Percentiles rank a stretch among this genome's conserved stretches.
These are phyloP conservation scores for Coreoperca whiteheadi DNA, from an alignment of 2,113 vertebrate genomes.

Conservation along the genomic window DNA sequence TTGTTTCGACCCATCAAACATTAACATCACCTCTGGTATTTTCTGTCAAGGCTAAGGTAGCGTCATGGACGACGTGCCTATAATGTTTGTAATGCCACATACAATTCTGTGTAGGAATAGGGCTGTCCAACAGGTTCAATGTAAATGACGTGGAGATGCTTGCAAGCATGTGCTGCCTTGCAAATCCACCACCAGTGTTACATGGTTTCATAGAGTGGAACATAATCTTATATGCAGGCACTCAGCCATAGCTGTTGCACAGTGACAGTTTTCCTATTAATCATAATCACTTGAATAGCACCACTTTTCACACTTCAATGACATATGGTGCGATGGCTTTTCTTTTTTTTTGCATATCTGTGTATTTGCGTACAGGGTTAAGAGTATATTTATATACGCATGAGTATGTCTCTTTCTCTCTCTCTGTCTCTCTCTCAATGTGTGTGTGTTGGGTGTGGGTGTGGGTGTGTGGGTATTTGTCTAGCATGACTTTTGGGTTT, in stretches of 20 bases:
- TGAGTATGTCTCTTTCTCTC: neutral
- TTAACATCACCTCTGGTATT: neutral
- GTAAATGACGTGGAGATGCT: slow-evolving; percentile 22
- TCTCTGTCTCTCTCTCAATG: neutral
- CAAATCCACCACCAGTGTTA: slow-evolving; percentile 30
- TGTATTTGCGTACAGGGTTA: slow-evolving; percentile 30
- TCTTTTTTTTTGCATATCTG: neutral
- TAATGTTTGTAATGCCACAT: slow-evolving; percentile 44
- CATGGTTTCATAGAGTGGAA: slow-evolving; percentile 50
- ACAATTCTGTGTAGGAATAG: slow-evolving; percentile 9
- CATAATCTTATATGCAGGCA: slow-evolving; percentile 56
- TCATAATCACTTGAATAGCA: slow-evolving; percentile 63
- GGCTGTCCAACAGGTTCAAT: slow-evolving; percentile 29
- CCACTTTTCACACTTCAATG: slow-evolving; percentile 55
- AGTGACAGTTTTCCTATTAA: slow-evolving; percentile 67
- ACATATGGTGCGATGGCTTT: slow-evolving; percentile 17
- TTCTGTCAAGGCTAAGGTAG: slow-evolving; percentile 6
- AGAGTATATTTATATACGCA: slow-evolving; percentile 12
- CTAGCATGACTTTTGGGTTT: slow-evolving; percentile 45
- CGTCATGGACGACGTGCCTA: neutral
- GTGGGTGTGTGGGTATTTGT: slow-evolving; percentile 1
- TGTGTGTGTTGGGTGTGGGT: slow-evolving; percentile 1
- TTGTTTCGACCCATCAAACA: slow-evolving; percentile 5
- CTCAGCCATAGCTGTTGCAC: slow-evolving; percentile 43
- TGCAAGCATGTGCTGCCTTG: slow-evolving; percentile 19